These are phyloP conservation scores for Chaitophorus viminalis DNA, from an alignment of 2,888 invertebrate genomes.

Conservation along the genomic window DNA sequence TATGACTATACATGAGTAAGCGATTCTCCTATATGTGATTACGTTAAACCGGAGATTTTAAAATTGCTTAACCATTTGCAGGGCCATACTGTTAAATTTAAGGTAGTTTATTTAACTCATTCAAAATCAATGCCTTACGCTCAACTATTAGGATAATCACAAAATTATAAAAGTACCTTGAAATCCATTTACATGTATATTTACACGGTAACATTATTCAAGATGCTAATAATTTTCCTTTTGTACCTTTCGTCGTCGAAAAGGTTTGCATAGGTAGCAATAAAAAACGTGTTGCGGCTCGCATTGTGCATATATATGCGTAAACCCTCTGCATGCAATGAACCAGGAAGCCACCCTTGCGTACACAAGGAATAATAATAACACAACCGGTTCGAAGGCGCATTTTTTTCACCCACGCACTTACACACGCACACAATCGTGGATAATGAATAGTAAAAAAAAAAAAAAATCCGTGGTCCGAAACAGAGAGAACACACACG, in stretches of 20 bases:
- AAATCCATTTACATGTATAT: neutral
- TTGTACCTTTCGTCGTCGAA: neutral
- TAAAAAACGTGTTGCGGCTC: constrained; percentile 36
- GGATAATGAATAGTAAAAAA: constrained; percentile 62
- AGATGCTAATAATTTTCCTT: constrained; percentile 38
- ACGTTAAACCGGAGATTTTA: neutral
- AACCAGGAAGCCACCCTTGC: constrained; percentile 62
- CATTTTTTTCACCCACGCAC: constrained; percentile 57
- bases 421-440: constrained; percentile 51
- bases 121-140: neutral
- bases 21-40: neutral
- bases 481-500: constrained; percentile 50
- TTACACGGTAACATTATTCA: neutral
- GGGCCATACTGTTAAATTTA: neutral
- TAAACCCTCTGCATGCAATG: constrained; percentile 61
- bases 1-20: neutral
- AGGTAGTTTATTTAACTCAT: neutral
- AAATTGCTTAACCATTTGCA: neutral
- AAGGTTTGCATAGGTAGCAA: constrained; percentile 60
- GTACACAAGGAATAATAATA: constrained; percentile 58
- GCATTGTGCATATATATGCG: constrained; percentile 6
- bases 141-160: neutral
- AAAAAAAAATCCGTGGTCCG: constrained; percentile 61
- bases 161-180: neutral
- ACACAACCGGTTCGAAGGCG: constrained; percentile 62